phyloP scores from a whole-genome alignment of 2,113 vertebrate species.

The Melanerpes formicivorus region DNA sequence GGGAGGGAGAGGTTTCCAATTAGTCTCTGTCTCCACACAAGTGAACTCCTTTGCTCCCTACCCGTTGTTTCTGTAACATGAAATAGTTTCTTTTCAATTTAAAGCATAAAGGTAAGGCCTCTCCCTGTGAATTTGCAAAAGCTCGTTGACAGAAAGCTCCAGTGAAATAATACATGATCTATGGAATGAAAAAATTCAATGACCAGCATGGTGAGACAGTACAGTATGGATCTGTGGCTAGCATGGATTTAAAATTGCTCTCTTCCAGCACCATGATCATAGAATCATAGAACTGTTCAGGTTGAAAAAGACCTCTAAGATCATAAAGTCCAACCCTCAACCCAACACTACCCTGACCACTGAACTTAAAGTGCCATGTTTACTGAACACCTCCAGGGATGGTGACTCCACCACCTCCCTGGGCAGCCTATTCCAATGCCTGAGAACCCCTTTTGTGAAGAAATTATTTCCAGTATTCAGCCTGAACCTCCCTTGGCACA shows the following conservation, averaged over 20 bases:
- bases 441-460: too few relatives aligned
- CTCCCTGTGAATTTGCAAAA: background rate
- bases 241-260: background rate
- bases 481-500: too few relatives aligned
- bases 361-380: too few relatives aligned
- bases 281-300: too few relatives aligned
- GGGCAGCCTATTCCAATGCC: too few relatives aligned
- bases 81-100: background rate
- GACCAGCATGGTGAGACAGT: background rate
- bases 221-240: rapidly evolving
- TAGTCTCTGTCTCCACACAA: background rate
- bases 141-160: background rate
- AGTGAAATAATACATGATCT: background rate
- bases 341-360: too few relatives aligned
- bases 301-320: too few relatives aligned
- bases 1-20: background rate
- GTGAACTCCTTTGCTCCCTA: background rate
- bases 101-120: background rate
- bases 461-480: too few relatives aligned
- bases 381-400: too few relatives aligned
- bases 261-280: background rate
- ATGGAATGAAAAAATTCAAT: background rate
- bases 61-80: background rate
- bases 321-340: too few relatives aligned
- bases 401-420: too few relatives aligned